Base-by-base conservation (phyloP, 1,140 invertebrate species). In the Bursaphelenchus mucronatus region DNA sequence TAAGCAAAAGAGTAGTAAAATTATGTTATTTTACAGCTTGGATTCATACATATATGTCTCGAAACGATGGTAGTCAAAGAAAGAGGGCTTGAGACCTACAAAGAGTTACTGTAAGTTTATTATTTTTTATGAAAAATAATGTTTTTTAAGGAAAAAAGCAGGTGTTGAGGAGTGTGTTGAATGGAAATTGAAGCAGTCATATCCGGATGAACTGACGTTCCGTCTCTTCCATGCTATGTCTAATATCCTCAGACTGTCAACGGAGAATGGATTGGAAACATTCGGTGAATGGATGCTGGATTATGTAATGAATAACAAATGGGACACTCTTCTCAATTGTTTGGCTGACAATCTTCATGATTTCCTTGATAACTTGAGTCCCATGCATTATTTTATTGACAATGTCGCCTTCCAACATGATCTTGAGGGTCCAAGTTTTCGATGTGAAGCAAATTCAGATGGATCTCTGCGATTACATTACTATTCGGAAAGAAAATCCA, bases 401-500 rank as follows among this genome's bases (percentile, higher is more conserved):
- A 51, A 47, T 8, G 50, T 67, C 50, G 64, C 66, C 7, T 68
- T 67, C 21, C 19, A 44, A 68, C 56, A 17, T 44, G 58, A 63
- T 9, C 61, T 69, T 9, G 15, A 54, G 39, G 67, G 67, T 15
- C 67, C 67, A n/a, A 57, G 40, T 49, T 68, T 68, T 44, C 69
- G 69, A 53, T 67, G 55, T 49, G 67, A 68, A 61, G 21, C 43
- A 10, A 72, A 62, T 17, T 6, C 62, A n/a, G 67, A 68, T 63
- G 67, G 67, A 9, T 15, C 67, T n/a, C 46, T 68, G 44, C 67
- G 66, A 45, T 59, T 75, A 8, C 82, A 83, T 68, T 83, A 83
- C 63, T 83, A 83, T 66, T 82, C 81, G 4, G 72, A 68, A 15
- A 52, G 82, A 41, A 74, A 70, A 21, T 82, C 82, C 0, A 68